Conservation (phyloP, 2,888 invertebrate genomes). For the Drosophila nr. perissopoda region DNA sequence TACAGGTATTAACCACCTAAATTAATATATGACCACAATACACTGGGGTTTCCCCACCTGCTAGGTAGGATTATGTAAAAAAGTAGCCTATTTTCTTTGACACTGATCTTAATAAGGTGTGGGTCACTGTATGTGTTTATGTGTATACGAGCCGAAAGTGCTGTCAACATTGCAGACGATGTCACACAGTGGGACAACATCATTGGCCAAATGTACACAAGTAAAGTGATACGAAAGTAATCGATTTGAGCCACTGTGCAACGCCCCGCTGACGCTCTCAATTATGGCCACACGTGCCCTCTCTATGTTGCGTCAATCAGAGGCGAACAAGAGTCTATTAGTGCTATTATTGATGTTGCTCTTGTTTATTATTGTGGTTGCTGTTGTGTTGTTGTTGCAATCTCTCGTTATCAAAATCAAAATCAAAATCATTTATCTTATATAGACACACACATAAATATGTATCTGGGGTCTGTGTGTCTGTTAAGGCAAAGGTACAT, state of each 20-base stretch:
- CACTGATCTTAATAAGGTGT: too few relatives aligned
- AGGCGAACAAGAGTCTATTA: constrained; percentile 17
- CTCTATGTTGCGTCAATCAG: constrained; percentile 17
- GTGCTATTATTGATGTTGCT: constrained; percentile 14
- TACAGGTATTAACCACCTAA: too few relatives aligned
- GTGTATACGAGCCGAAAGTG: not conserved
- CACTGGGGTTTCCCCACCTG: too few relatives aligned
- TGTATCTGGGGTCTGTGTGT: not conserved
- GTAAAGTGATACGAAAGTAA: not conserved
- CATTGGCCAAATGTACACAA: not conserved
- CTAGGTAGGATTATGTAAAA: too few relatives aligned
- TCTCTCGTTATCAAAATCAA: constrained; percentile 7
- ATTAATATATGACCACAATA: too few relatives aligned
- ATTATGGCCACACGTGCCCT: constrained; percentile 15
- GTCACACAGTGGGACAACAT: constrained; percentile 24
- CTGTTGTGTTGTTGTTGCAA: constrained; percentile 3
- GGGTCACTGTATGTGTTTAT: not conserved
- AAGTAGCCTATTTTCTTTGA: too few relatives aligned
- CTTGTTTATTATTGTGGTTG: constrained; percentile 10
- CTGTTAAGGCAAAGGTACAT: constrained; percentile 7
- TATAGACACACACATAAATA: not conserved
- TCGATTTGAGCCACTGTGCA: constrained; percentile 20
- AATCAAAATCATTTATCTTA: constrained; percentile 22
- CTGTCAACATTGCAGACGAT: constrained; percentile 12
- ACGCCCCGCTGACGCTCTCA: constrained; percentile 13